phyloP scores from a whole-genome alignment of 2,113 vertebrate genomes.

The Sturnira hondurensis region DNA sequence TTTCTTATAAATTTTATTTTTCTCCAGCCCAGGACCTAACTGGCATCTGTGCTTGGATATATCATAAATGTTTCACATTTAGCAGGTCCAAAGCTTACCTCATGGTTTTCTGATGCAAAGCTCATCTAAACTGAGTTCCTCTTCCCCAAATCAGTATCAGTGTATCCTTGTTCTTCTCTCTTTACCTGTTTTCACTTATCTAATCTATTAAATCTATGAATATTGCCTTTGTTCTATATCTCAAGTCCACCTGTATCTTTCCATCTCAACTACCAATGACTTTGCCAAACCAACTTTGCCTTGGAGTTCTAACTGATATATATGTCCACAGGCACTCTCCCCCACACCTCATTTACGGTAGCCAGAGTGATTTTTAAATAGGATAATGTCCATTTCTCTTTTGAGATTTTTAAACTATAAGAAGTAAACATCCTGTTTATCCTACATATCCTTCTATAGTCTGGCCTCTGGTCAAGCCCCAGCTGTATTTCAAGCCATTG shows the following conservation, averaged over 20 bases:
- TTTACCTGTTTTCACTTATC: not conserved
- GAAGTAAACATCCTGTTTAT: not conserved
- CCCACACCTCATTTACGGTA: not conserved
- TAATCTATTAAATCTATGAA: not conserved
- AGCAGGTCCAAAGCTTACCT: not conserved
- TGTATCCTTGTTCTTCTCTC: not conserved
- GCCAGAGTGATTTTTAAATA: not conserved
- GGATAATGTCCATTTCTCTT: not conserved
- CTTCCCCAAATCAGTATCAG: not conserved
- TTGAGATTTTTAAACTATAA: not conserved
- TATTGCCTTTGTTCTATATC: not conserved
- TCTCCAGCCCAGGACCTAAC: not conserved
- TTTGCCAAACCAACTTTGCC: not conserved
- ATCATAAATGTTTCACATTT: not conserved
- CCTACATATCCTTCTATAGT: not conserved
- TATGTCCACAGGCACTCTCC: not conserved
- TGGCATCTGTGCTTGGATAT: not conserved
- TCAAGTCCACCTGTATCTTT: not conserved
- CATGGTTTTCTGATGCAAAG: not conserved
- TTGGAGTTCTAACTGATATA: not conserved
- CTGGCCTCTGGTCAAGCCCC: not conserved
- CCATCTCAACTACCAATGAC: not conserved
- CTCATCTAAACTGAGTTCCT: not conserved
- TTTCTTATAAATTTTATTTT: not conserved
- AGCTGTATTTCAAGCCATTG: not conserved